Evolutionary conservation across 2,888 invertebrate genomes (phyloP), one percentile per base, ranked within the genome.

Genomic region (Xylota sylvarum): DNA sequence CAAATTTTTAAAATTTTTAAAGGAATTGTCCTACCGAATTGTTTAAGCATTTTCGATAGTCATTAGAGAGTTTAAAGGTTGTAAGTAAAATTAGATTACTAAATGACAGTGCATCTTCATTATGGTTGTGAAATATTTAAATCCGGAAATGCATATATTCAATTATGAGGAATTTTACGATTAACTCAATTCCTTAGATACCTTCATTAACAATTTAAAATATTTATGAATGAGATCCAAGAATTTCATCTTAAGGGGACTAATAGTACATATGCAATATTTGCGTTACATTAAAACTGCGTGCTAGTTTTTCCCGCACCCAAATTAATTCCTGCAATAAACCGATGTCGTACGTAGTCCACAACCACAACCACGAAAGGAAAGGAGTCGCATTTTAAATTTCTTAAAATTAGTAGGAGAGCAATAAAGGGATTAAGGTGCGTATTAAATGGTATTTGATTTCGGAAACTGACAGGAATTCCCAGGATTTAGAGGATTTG

Each of bases 341-440:
- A n/a, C n/a, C n/a, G n/a, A n/a, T n/a, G n/a, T n/a, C n/a, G n/a
- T n/a, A n/a, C n/a, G n/a, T n/a, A n/a, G n/a, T n/a, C n/a, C n/a
- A n/a, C n/a, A n/a, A n/a, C 23, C 23, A 23, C 23, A 1, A 23
- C 23, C 23, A 23, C 5, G n/a, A n/a, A n/a, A n/a, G n/a, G 4
- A 5, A 43, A 14, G 43, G 14, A n/a, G n/a, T n/a, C 0, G 5
- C 43, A 14, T 7, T 35, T 10, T 3, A 2, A 10, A 35, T 10
- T 35, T 35, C 10, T 35, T 23, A 10, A 35, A 35, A 35, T 7
- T 35, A 35, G 7, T 35, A 35, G 9, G 5, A 6, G 5, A 4
- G 43, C 43, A 43, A 43, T 43, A 43, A 43, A 43, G 14, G 43
- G 43, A 43, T 43, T 43, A 40, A 40, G 40, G 40, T n/a, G n/a